Evolutionary conservation across 1,140 invertebrate genomes (phyloP), one percentile per base, ranked within the genome.

Genomic region (Plodia interpunctella): DNA sequence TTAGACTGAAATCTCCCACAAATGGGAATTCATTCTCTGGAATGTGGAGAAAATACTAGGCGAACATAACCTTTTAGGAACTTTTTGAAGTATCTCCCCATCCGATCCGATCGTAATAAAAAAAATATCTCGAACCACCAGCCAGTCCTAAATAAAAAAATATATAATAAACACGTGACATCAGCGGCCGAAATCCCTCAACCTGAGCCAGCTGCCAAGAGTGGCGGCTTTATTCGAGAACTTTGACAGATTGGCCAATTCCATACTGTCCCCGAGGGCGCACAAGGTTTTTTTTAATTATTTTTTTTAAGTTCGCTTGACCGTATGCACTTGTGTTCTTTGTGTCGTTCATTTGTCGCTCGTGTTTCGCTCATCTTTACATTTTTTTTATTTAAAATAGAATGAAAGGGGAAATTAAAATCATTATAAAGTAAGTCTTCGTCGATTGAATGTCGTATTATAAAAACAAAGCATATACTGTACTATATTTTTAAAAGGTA

Each of bases 131-230:
- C 32, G 32, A 35, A 35, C 13, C 32, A 35, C 13, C 32, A 11
- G 32, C 32, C 32, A 35, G 9, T 35, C 9, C 32, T 11, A 35
- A 11, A 9, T 13, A 2, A 35, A 35, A 25, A 25, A 25, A 25
- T 25, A 25, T 25, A 25, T 35, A 35, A 30, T 10, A 10, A 10
- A 20, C 49, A 25, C 21, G 21, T 25, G 21, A 25, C 21, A 25
- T 25, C 80, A 89, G 87, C 80, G 87, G 72, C 87, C 87, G 77
- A 87, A 85, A 65, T 89, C 87, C 61, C 83, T 89, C 73, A 89
- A 89, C 74, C 54, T 87, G 51, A 78, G 76, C 0, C 87, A 87
- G 72, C 71, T 89, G 73, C 82, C 84, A 21, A 75, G 82, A 5
- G 81, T 89, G 35, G 81, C 87, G 61, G 87, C 87, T 5, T 65